These are phyloP conservation scores for Psittacus erithacus DNA, from an alignment of 2,113 vertebrate genomes.

Conservation along the genomic window DNA sequence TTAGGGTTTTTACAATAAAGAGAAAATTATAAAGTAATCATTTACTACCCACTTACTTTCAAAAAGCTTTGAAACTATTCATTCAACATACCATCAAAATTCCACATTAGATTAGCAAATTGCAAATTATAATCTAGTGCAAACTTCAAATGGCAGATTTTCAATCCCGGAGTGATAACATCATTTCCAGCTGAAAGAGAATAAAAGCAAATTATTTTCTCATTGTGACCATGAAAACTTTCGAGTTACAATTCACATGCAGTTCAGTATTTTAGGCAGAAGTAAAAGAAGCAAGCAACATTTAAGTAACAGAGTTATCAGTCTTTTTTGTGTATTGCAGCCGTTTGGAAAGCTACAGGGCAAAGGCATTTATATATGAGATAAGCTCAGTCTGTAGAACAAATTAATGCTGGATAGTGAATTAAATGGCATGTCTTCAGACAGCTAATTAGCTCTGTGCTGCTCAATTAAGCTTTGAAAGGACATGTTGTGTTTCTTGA, in stretches of 20 bases:
- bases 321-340: slow-evolving; percentile 76
- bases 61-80: slow-evolving; percentile 51
- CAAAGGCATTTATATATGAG: slow-evolving; percentile 78
- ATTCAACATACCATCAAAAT: slow-evolving; percentile 42
- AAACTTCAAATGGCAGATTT: slow-evolving; percentile 20
- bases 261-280: slow-evolving; percentile 56
- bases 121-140: slow-evolving; percentile 14
- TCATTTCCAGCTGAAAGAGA: slow-evolving; percentile 6
- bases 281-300: slow-evolving; percentile 58
- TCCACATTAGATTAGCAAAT: slow-evolving; percentile 55
- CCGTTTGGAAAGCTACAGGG: slow-evolving; percentile 76
- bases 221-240: slow-evolving; percentile 11
- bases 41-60: not conserved
- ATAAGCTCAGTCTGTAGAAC: slow-evolving; percentile 78
- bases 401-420: slow-evolving; percentile 82
- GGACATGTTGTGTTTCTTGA: slow-evolving; percentile 78
- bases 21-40: slow-evolving; percentile 39
- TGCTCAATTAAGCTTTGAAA: slow-evolving; percentile 83
- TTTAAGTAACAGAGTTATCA: slow-evolving; percentile 76
- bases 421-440: slow-evolving; percentile 80
- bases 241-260: slow-evolving; percentile 48
- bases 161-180: not conserved
- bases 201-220: slow-evolving; percentile 50
- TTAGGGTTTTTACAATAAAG: slow-evolving; percentile 29
- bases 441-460: slow-evolving; percentile 83